Evolutionary conservation across 1,140 invertebrate species (phyloP), one percentile per base, ranked within the genome.

Genomic region (Cryptotermes secundus): DNA sequence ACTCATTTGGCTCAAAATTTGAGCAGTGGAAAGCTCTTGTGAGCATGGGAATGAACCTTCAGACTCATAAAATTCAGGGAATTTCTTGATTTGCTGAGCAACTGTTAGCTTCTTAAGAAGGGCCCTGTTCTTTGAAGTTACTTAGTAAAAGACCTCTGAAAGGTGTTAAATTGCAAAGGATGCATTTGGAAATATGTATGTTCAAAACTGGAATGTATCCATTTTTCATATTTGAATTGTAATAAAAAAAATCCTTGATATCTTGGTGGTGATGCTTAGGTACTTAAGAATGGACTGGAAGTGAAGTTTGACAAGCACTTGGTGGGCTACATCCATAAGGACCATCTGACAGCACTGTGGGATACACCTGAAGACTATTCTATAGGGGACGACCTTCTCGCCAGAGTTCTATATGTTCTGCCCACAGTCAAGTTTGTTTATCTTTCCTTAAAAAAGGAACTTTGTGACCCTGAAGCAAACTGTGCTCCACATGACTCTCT

Each of bases 381-480:
- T 19, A 38, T 16, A 81, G 38, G 38, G 26, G 80, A 35, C 1
- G 24, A 34, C 34, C 34, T 22, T 81, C 12, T 4, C 2, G 83
- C 49, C n/a, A 83, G 53, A 79, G 53, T 83, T 45, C 35, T 83
- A 0, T 83, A 83, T 79, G 59, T 83, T 34, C n/a, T 65, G 59
- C 83, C 83, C 16, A 65, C 59, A 36, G 83, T 65, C 2, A 38
- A 36, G 16, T n/a, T 65, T 16, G 34, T 79, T 26, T 34, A 65
- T 49, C 34, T 83, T 16, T 72, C 83, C 16, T 36, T 72, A 2
- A 35, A 34, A 4, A 34, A 34, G 16, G 36, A 36, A 34, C 16
- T 79, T 34, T 83, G n/a, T 79, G 53, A 59, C 34, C 19, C 42
- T 16, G 26, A 79, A 31, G 31, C n/a, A 24, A 36, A 16, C 34